phyloP scores from a whole-genome alignment of 2,888 invertebrate genomes.

The Aethes cnicana region DNA sequence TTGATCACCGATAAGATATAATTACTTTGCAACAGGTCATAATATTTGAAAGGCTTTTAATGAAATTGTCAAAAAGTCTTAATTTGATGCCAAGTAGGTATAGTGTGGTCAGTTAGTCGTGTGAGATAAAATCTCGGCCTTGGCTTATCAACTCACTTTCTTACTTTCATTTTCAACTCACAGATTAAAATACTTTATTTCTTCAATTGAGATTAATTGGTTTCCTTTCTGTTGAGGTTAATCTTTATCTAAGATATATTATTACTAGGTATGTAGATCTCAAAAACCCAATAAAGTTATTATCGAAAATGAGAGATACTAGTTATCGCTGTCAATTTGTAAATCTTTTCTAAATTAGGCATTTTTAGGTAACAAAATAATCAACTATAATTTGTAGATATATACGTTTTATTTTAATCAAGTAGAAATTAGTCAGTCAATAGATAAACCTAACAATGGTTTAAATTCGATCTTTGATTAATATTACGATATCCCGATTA shows the following conservation, averaged over 20 bases:
- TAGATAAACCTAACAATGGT: constrained; percentile 8
- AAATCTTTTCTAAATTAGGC: background rate
- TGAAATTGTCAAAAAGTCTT: background rate
- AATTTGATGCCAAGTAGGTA: background rate
- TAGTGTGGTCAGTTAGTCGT: background rate
- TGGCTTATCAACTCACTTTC: constrained; percentile 27
- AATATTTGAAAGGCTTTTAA: too few species aligned
- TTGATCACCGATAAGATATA: too few species aligned
- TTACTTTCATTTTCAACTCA: constrained; percentile 29
- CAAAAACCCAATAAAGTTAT: too few species aligned
- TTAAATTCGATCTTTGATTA: constrained; percentile 11
- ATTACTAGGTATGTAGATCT: background rate
- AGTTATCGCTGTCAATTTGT: background rate
- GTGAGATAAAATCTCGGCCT: constrained; percentile 19
- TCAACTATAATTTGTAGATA: constrained; percentile 18
- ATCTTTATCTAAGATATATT: background rate
- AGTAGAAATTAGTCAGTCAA: background rate
- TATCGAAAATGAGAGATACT: too few species aligned
- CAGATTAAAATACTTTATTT: constrained; percentile 18
- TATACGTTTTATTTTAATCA: constrained; percentile 15
- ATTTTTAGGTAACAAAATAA: constrained; percentile 1
- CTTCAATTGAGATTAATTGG: constrained; percentile 22
- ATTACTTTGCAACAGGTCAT: too few species aligned
- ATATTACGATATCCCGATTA: constrained; percentile 20
- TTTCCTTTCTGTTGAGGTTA: background rate